Base-by-base conservation (phyloP, 2,888 invertebrate species). In the Homarus gammarus region DNA sequence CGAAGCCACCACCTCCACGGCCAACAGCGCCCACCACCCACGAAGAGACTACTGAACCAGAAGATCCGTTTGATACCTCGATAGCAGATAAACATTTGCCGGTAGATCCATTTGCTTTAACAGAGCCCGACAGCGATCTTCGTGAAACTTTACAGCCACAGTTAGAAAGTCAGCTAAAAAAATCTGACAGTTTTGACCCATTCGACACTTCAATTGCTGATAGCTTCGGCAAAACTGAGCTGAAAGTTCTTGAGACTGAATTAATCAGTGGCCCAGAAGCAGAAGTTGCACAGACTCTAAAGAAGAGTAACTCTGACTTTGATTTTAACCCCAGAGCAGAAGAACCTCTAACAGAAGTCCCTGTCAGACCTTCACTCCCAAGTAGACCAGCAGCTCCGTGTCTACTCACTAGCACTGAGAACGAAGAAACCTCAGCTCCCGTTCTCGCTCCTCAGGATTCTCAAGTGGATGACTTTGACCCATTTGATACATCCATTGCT, bases 61-160 rank as follows among this genome's bases (percentile, higher is more conserved):
- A 90, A n/a, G 91, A 91, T 79, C 91, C 91, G 27, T 92, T 92
- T 93, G 98, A 98, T 93, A 98, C 98, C 0, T 97, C 97, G 0
- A 95, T 95, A 56, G 95, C 97, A 1, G 96, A 96, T 93, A 95
- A 95, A 84, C 82, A 82, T 31, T 40, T 90, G 10, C 87, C 90
- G 38, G 78, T 89, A 38, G 92, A 90, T 77, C 89, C 82, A 33
- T 87, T 91, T 61, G 85, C 90, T 22, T 73, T 85, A 2, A 36
- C 84, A 68, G 91, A 91, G 8, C 51, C 88, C 73, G 89, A 89
- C 49, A 70, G 77, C 38, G 85, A 87, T 82, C 87, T 92, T 56
- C 82, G 85, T n/a, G 89, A 73, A 68, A 85, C 91, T 75, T 70
- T 92, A 85, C 77, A 90, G 33, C 92, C 91, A 36, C 87, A 91